phyloP scores from a whole-genome alignment of 2,888 invertebrate genomes.

The Rhagonycha lutea region DNA sequence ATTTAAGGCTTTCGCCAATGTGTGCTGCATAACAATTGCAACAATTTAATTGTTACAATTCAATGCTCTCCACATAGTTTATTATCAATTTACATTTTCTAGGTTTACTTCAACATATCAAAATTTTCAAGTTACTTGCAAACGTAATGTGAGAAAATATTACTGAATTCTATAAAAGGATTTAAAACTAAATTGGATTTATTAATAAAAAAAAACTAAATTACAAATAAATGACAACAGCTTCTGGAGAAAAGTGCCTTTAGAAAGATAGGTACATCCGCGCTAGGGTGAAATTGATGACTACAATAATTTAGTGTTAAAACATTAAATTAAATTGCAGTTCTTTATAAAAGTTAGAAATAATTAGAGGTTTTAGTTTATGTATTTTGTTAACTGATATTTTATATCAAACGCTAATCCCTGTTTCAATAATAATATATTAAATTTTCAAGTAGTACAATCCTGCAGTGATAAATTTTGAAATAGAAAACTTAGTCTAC shows the following conservation, averaged over 20 bases:
- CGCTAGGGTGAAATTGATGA: neutral
- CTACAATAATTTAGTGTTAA: neutral
- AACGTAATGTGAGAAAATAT: neutral
- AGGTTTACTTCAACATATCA: neutral
- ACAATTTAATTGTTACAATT: neutral
- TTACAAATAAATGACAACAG: neutral
- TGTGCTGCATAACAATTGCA: neutral
- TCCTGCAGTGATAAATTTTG: neutral
- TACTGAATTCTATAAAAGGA: neutral
- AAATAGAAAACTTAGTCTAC: neutral
- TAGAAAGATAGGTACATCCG: neutral
- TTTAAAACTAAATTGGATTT: neutral
- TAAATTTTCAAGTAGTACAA: neutral
- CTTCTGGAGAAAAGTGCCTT: neutral
- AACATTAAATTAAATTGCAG: constrained; percentile 1
- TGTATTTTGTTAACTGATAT: neutral
- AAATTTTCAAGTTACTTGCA: neutral
- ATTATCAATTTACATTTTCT: neutral
- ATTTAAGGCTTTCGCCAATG: neutral
- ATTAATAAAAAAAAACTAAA: neutral
- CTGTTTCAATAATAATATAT: neutral
- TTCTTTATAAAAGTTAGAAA: neutral
- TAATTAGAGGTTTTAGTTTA: neutral
- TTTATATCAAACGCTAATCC: neutral
- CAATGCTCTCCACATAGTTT: neutral